A percentile compares a stretch with the other conserved stretches of the same genome.
phyloP scores from a whole-genome alignment of 2,113 vertebrate genomes.

The Orycteropus afer region DNA sequence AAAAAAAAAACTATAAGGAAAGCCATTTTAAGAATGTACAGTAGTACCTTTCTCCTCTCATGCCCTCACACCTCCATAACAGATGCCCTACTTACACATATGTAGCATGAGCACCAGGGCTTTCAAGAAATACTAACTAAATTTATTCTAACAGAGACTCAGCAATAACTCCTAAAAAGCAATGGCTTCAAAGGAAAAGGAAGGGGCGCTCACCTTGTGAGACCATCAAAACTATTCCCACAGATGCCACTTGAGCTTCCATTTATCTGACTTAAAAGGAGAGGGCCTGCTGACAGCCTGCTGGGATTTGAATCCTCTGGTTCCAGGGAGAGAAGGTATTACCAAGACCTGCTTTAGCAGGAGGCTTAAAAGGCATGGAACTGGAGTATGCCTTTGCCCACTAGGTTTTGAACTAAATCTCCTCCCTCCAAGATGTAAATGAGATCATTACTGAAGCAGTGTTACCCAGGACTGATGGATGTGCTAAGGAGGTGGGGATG shows the following conservation, averaged over 20 bases:
- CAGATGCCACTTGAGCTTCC: not conserved
- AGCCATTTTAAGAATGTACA: not conserved
- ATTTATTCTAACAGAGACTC: conserved; percentile 25
- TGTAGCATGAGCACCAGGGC: not conserved
- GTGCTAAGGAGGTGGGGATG: not conserved
- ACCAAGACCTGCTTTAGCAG: not conserved
- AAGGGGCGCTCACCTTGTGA: not conserved
- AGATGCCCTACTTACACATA: not conserved
- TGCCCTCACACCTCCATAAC: not conserved
- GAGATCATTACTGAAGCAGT: not conserved
- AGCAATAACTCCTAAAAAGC: not conserved
- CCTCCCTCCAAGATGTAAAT: conserved; percentile 1
- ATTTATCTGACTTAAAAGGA: conserved; percentile 39
- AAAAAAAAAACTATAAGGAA: not conserved
- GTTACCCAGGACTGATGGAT: not conserved
- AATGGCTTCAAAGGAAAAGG: conserved; percentile 52
- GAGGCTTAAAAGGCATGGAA: not conserved
- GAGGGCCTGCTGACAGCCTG: not conserved
- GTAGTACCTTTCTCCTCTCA: not conserved
- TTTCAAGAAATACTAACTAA: not conserved
- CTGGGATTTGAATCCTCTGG: conserved; percentile 22
- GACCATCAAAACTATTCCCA: conserved; percentile 32
- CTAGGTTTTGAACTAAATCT: conserved; percentile 35
- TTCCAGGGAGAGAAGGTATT: conserved; percentile 45
- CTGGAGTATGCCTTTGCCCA: not conserved